Evolutionary conservation across 2,888 invertebrate species (phyloP), one percentile per base, ranked within the genome.

Genomic region (Drosophila macrospina): DNA sequence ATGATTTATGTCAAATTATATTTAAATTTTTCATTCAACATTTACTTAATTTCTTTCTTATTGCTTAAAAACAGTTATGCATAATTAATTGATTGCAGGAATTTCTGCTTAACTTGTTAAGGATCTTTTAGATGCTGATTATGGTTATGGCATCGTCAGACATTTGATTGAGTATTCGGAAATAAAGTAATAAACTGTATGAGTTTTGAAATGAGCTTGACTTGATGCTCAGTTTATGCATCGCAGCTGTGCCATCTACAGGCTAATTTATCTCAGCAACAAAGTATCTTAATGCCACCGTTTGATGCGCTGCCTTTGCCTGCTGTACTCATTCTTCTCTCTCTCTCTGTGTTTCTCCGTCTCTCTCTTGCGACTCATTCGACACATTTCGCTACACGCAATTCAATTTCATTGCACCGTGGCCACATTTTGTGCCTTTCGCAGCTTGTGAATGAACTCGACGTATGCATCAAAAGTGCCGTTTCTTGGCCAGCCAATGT

Each of bases 361-460:
- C 32, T 24, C 42, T 28, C 4, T 52, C 26, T 30, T 5, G n/a
- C 30, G 45, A 50, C 32, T 54, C 52, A 26, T 39, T 62, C 48
- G 67, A 66, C 60, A 66, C 63, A 76, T 68, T 75, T 76, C 67
- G 74, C 71, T 77, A 64, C 75, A 81, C 79, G 75, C 80, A 69
- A 85, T 81, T 86, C 72, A 74, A 71, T 87, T 79, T 69, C 79
- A 83, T 71, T 86, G 86, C 75, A 72, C 67, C 83, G 65, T 74
- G 66, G 74, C 77, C 67, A 65, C 81, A 67, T 61, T 70, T 42
- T 64, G 54, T 67, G 52, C 48, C 59, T 66, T 59, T 36, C n/a
- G 8, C 24, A 54, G 73, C 68, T 85, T 75, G 70, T 86, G 82
- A 82, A 82, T 83, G 86, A 80, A 80, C 60, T 69, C 52, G 63